These are phyloP conservation scores for Ornithoptera alexandrae DNA, from an alignment of 2,888 invertebrate genomes.

Conservation along the genomic window DNA sequence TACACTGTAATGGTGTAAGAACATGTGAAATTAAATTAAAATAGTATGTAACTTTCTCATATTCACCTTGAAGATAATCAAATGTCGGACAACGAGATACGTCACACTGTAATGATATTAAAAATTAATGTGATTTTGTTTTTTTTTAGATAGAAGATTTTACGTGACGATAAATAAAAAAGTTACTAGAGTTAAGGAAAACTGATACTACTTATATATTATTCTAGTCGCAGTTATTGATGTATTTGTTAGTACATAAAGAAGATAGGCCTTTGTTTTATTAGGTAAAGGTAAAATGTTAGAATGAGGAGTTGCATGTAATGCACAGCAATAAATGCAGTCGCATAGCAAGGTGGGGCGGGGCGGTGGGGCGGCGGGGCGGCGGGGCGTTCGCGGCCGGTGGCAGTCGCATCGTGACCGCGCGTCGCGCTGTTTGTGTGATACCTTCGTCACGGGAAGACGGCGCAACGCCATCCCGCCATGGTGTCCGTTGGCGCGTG, in stretches of 20 bases:
- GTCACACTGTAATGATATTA: not conserved
- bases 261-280: too few species aligned
- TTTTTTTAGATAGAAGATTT: too few species aligned
- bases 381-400: slow-evolving; percentile 41
- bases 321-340: slow-evolving; percentile 72
- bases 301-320: slow-evolving; percentile 40
- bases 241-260: too few species aligned
- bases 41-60: too few species aligned
- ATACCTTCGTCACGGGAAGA: slow-evolving; percentile 35
- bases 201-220: too few species aligned
- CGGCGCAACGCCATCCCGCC: slow-evolving; percentile 53
- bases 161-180: too few species aligned
- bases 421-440: slow-evolving; percentile 63
- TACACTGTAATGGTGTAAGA: too few species aligned
- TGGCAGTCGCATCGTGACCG: slow-evolving; percentile 71
- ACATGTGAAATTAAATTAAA: too few species aligned
- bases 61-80: not conserved
- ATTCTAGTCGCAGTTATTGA: not conserved
- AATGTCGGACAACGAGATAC: not conserved
- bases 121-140: not conserved
- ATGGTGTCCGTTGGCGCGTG: slow-evolving; percentile 75
- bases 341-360: slow-evolving; percentile 51
- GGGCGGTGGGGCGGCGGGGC: slow-evolving; percentile 51
- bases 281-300: too few species aligned
- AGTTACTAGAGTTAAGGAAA: too few species aligned